Evolutionary conservation across 1,140 invertebrate genomes (phyloP).

Genomic region (Heliconius hewitsoni): DNA sequence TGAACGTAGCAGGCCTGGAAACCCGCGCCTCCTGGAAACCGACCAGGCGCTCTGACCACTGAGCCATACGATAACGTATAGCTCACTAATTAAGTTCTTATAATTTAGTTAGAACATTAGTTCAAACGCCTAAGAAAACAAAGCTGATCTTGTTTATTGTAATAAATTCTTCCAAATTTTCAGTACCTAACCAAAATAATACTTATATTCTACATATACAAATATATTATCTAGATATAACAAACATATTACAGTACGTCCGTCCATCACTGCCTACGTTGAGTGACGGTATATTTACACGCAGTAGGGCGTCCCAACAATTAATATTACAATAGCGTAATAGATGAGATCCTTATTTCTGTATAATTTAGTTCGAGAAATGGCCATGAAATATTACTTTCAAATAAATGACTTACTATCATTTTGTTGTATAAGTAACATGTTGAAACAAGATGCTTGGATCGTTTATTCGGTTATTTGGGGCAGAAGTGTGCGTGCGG

Average conservation of each 20-base stretch:
- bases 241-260: conserved; percentile 24
- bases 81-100: no score
- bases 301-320: conserved; percentile 62
- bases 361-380: conserved; percentile 46
- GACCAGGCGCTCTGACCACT: no score
- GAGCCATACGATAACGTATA: no score
- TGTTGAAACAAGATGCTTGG: background rate
- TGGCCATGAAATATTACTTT: conserved; percentile 36
- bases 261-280: conserved; percentile 56
- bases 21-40: no score
- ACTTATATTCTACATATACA: background rate
- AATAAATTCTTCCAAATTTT: no score
- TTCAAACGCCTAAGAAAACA: no score
- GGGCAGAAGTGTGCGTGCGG: no score
- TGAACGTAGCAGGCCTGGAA: no score
- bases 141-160: no score
- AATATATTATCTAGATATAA: background rate
- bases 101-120: no score
- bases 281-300: conserved; percentile 62
- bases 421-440: conserved; percentile 20
- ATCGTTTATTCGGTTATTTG: background rate
- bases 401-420: conserved; percentile 40
- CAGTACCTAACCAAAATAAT: no score
- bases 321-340: conserved; percentile 63
- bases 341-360: conserved; percentile 46